Conservation (phyloP, 2,797 vertebrate genomes). For the Spinus pinus region DNA sequence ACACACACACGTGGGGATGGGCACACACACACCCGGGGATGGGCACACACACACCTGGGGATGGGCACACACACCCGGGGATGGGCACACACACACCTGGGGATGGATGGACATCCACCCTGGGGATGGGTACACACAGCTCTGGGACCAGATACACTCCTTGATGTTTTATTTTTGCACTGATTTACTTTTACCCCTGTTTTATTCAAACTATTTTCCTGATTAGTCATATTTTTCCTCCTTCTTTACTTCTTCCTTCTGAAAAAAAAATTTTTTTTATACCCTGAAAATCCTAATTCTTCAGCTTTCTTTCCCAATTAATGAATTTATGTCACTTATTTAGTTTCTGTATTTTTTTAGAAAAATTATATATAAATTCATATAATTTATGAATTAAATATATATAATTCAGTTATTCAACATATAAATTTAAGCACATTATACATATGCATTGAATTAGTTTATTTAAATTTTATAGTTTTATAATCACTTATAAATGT, state of each 20-base stretch:
- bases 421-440: neutral
- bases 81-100: neutral
- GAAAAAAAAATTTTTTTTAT: neutral
- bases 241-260: neutral
- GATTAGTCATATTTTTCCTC: neutral
- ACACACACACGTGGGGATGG: accelerated
- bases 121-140: too few species aligned
- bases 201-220: neutral
- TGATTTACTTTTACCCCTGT: neutral
- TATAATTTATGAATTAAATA: neutral
- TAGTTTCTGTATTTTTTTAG: neutral
- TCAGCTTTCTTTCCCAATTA: neutral
- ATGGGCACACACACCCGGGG: accelerated
- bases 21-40: too few species aligned
- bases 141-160: neutral
- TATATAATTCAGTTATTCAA: neutral
- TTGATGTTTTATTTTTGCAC: neutral
- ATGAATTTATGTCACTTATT: neutral
- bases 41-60: too few species aligned
- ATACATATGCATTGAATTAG: neutral
- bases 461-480: neutral
- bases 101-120: too few species aligned
- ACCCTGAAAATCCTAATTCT: neutral
- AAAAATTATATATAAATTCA: neutral
- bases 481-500: neutral